phyloP scores from a whole-genome alignment of 2,888 invertebrate genomes.

The Asteroscopus sphinx region DNA sequence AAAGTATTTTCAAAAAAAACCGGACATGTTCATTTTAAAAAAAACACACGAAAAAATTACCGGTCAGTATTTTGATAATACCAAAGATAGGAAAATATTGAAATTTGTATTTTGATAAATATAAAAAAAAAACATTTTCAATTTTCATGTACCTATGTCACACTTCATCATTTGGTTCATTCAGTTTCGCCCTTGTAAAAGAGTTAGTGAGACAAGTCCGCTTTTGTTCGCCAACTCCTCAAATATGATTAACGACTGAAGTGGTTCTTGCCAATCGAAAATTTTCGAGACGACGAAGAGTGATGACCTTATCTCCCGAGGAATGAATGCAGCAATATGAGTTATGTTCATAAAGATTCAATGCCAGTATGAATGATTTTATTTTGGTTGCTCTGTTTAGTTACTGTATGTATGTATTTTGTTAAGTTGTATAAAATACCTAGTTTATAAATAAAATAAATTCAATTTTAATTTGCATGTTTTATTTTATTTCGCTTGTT shows the following conservation, averaged over 20 bases:
- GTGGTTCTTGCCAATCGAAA: conserved; percentile 63
- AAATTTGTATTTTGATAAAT: no score
- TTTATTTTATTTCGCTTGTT: conserved; percentile 77
- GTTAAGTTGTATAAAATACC: conserved; percentile 90
- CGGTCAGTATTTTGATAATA: no score
- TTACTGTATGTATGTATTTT: conserved; percentile 89
- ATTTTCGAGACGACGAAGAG: conserved; percentile 17
- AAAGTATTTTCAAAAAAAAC: no score
- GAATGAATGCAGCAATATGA: conserved; percentile 61
- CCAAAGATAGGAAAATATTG: no score
- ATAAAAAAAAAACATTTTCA: no score
- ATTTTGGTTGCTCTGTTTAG: conserved; percentile 87
- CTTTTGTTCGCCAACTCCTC: no score
- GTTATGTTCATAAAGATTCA: conserved; percentile 41
- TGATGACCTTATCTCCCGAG: conserved; percentile 26
- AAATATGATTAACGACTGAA: conserved; percentile 56
- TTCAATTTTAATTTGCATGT: conserved; percentile 83
- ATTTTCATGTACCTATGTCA: no score
- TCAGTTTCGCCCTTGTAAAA: no score
- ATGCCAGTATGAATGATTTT: conserved; percentile 79
- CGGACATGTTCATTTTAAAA: no score
- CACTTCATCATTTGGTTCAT: no score
- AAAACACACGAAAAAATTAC: no score
- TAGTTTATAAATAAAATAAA: conserved; percentile 88
- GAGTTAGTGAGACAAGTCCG: no score